Evolutionary conservation across 2,888 invertebrate genomes (phyloP).

Genomic region (Elmis aenea): DNA sequence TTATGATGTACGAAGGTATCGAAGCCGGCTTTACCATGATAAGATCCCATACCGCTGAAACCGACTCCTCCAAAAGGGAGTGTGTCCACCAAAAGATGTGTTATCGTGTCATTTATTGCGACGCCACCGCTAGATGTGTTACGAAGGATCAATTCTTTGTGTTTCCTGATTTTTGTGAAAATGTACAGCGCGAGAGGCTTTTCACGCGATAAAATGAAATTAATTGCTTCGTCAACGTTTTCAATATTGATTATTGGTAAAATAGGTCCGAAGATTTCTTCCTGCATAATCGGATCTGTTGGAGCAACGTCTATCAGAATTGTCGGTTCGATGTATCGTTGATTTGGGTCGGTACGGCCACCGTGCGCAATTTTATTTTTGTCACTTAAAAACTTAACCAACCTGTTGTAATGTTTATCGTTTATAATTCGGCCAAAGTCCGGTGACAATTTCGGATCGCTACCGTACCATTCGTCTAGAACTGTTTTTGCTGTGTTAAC

Average conservation of each 20-base stretch:
- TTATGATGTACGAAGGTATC: constrained; percentile 94
- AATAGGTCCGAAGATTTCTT: constrained; percentile 97
- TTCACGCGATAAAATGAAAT: constrained; percentile 83
- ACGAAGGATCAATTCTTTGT: constrained; percentile 58
- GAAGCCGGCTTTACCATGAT: constrained; percentile 87
- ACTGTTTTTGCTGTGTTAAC: constrained; percentile 50
- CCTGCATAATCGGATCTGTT: constrained; percentile 75
- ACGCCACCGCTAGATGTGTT: constrained; percentile 78
- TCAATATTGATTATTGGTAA: constrained; percentile 82
- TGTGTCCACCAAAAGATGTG: constrained; percentile 81
- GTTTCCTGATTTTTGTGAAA: constrained; percentile 62
- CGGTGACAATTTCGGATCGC: constrained; percentile 70
- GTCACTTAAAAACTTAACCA: constrained; percentile 59
- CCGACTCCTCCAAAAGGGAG: constrained; percentile 98
- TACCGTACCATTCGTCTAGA: constrained; percentile 79
- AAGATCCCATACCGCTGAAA: constrained; percentile 85
- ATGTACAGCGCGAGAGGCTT: constrained; percentile 88
- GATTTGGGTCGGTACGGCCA: constrained; percentile 68
- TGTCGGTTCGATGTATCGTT: constrained; percentile 82
- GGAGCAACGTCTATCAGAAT: constrained; percentile 69
- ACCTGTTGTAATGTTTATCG: constrained; percentile 74
- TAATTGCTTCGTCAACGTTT: constrained; percentile 83
- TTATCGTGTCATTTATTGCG: constrained; percentile 79
- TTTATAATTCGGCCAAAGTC: constrained; percentile 80
- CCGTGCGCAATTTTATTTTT: constrained; percentile 75